Percentiles rank a stretch among this genome's conserved stretches.
Evolutionary conservation across 2,113 vertebrate species (phyloP).

Genomic region (Sclerurus mexicanus): DNA sequence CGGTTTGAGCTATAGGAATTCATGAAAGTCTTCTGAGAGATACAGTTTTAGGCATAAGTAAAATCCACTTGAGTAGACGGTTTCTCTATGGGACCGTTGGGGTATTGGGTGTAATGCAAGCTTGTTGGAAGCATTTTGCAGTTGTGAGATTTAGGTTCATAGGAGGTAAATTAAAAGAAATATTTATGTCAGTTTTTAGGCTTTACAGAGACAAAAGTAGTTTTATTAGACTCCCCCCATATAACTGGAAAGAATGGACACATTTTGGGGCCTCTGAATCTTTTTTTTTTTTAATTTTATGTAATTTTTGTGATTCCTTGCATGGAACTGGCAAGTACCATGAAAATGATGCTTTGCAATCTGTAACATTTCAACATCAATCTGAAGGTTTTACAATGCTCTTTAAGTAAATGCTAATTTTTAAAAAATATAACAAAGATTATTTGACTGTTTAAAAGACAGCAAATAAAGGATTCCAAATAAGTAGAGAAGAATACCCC

Average conservation of each 20-base stretch:
- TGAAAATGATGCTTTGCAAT: not conserved
- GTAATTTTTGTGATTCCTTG: not conserved
- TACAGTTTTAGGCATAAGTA: not conserved
- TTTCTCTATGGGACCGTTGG: not conserved
- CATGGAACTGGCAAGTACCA: not conserved
- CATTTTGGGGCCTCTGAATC: not conserved
- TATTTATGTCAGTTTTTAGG: not conserved
- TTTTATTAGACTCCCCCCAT: not conserved
- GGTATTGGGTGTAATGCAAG: not conserved
- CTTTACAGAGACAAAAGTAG: not conserved
- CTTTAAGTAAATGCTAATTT: not conserved
- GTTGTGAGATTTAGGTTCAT: not conserved
- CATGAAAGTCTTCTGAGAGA: not conserved
- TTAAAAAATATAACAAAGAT: not conserved
- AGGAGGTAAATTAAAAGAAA: not conserved
- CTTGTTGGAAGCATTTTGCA: not conserved
- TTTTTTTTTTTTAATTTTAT: not conserved
- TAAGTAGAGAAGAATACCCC: not conserved
- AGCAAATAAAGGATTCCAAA: not conserved
- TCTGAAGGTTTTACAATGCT: not conserved
- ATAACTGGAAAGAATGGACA: not conserved
- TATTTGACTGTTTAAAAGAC: not conserved
- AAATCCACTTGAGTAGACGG: not conserved
- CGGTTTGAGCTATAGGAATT: not conserved
- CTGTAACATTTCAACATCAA: not conserved